These are phyloP conservation scores for Mormyrus hasselquistii DNA, from an alignment of 2,797 vertebrate species.

Conservation along the genomic window DNA sequence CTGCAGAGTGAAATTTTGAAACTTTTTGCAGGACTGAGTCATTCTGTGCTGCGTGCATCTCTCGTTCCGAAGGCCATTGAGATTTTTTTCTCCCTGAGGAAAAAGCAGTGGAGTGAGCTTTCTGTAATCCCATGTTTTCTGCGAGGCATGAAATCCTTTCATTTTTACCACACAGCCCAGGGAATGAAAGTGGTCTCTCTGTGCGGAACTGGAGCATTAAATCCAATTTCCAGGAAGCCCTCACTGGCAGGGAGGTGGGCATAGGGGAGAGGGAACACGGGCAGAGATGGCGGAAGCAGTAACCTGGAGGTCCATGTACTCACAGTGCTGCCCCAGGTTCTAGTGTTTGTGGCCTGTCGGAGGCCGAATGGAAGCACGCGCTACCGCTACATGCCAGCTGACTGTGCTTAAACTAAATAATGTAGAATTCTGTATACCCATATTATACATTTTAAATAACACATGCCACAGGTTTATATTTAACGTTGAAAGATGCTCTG, in stretches of 20 bases:
- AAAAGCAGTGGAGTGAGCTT: neutral
- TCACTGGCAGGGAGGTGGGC: conserved; percentile 28
- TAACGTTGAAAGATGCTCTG: neutral
- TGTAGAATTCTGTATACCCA: neutral
- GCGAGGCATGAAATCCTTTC: conserved; percentile 51
- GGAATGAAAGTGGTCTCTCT: conserved; percentile 38
- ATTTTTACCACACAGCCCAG: conserved; percentile 44
- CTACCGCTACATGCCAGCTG: neutral
- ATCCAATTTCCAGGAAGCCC: conserved; percentile 55
- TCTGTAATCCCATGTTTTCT: conserved; percentile 24
- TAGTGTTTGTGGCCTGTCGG: neutral
- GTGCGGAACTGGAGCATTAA: conserved; percentile 60
- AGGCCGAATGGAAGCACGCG: neutral
- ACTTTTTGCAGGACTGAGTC: neutral
- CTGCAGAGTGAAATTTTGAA: neutral
- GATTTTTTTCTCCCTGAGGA: neutral
- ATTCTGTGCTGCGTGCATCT: neutral
- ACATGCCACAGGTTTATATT: neutral
- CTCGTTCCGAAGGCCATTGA: neutral
- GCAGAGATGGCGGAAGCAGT: neutral
- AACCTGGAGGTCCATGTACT: neutral
- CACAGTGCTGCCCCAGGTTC: neutral
- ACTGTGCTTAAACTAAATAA: neutral
- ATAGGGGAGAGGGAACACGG: neutral
- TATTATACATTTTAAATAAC: neutral